Evolutionary conservation across 2,888 invertebrate species (phyloP).

Genomic region (Synergus japonicus): DNA sequence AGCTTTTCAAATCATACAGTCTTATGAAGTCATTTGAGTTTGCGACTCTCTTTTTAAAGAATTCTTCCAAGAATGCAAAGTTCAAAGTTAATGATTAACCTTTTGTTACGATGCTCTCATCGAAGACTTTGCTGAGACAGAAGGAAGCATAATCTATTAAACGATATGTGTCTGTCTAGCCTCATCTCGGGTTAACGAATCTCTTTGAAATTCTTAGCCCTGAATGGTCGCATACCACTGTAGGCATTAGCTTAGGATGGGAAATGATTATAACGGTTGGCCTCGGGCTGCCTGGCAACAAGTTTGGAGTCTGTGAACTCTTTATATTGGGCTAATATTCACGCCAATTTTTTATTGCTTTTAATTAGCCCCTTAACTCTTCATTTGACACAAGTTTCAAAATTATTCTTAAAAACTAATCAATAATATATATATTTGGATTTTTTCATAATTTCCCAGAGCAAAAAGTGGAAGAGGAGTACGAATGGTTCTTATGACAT

Average conservation of each 20-base stretch:
- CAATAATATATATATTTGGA: no score
- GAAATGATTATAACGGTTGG: constrained; percentile 37
- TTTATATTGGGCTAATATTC: neutral
- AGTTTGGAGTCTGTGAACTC: constrained; percentile 29
- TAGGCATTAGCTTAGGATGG: constrained; percentile 25
- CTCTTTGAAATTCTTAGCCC: constrained; percentile 38
- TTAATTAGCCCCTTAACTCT: neutral
- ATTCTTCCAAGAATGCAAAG: constrained; percentile 9
- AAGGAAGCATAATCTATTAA: constrained; percentile 28
- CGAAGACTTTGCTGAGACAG: constrained; percentile 26
- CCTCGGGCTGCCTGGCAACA: constrained; percentile 38
- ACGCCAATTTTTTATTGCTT: neutral
- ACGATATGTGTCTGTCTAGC: constrained; percentile 26
- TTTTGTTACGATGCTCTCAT: constrained; percentile 4
- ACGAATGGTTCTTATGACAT: neutral
- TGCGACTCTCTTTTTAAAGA: neutral
- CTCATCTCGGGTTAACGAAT: constrained; percentile 40
- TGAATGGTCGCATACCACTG: constrained; percentile 30
- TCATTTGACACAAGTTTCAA: neutral
- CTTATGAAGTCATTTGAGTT: neutral
- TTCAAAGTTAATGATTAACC: constrained; percentile 25
- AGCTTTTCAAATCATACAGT: neutral
- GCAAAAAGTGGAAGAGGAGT: neutral
- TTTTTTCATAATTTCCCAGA: neutral
- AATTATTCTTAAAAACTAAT: neutral